Conservation (phyloP, 2,888 invertebrate genomes). For the Tholera decimalis region DNA sequence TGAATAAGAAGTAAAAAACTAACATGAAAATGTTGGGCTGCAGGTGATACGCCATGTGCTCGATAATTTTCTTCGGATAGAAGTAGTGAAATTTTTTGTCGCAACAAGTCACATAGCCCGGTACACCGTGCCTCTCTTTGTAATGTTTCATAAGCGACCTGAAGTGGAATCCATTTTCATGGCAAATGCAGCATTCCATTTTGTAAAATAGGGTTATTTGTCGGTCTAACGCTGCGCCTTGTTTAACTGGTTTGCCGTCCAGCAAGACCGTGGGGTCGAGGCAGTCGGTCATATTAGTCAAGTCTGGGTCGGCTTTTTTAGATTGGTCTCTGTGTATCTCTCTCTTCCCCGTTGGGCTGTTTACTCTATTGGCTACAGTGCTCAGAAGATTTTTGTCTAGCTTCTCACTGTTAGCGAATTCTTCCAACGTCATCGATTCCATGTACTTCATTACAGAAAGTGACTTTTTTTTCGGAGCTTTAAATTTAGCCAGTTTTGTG, state of each 20-base stretch:
- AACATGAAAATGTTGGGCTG: conserved; percentile 89
- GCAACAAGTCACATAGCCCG: conserved; percentile 88
- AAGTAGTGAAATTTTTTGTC: conserved; percentile 89
- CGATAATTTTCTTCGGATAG: conserved; percentile 88
- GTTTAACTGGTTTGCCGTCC: conserved; percentile 86
- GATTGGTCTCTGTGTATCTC: conserved; percentile 62
- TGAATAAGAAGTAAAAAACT: conserved; percentile 56
- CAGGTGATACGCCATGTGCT: conserved; percentile 88
- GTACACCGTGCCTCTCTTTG: conserved; percentile 88
- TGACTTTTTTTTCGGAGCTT: conserved; percentile 76
- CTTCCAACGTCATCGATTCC: conserved; percentile 86
- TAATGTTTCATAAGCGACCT: conserved; percentile 88
- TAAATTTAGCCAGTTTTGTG: conserved; percentile 69
- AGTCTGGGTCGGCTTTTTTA: conserved; percentile 65
- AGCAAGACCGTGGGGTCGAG: conserved; percentile 82
- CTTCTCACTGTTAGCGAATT: conserved; percentile 82
- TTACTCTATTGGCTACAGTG: conserved; percentile 53
- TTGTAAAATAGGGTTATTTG: conserved; percentile 88
- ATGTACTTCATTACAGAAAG: conserved; percentile 81
- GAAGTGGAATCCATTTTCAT: conserved; percentile 85
- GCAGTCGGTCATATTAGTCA: conserved; percentile 64
- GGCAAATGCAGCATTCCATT: conserved; percentile 89
- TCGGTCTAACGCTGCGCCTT: conserved; percentile 84
- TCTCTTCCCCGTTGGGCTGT: conserved; percentile 48
- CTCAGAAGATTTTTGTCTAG: conserved; percentile 81